Evolutionary conservation across 2,888 invertebrate genomes (phyloP).

Genomic region (Ischnura elegans): DNA sequence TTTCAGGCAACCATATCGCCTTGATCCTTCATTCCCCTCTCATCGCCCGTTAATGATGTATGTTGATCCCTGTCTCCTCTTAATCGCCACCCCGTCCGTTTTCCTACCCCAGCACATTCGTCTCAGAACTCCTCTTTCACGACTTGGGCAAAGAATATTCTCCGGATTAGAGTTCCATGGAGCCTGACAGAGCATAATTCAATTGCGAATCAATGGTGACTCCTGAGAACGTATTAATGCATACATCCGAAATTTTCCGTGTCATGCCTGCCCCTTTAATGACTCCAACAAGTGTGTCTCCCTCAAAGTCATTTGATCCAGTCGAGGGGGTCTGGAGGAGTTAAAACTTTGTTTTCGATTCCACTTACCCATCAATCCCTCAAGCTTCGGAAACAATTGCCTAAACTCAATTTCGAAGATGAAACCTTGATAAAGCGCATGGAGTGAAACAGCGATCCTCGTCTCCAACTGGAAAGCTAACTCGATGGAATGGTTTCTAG

Average conservation of each 20-base stretch:
- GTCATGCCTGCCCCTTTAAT: neutral
- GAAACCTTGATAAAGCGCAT: neutral
- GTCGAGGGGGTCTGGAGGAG: neutral
- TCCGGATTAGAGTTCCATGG: neutral
- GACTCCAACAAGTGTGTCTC: slow-evolving; percentile 12
- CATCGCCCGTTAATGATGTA: neutral
- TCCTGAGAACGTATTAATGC: neutral
- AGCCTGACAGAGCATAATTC: neutral
- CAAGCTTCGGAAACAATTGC: neutral
- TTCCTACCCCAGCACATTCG: neutral
- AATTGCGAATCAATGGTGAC: neutral
- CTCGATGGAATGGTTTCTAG: neutral
- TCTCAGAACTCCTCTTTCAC: neutral
- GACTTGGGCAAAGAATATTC: neutral
- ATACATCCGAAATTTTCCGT: neutral
- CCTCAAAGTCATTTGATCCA: neutral
- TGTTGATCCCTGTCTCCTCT: neutral
- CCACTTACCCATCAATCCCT: slow-evolving; percentile 31
- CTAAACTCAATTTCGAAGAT: slow-evolving; percentile 22
- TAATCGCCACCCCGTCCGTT: neutral
- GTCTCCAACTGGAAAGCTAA: neutral
- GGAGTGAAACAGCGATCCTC: neutral
- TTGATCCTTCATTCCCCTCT: neutral
- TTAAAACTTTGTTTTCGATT: slow-evolving; percentile 12
- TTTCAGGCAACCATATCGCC: neutral